Base-by-base conservation (phyloP, 2,113 vertebrate genomes). In the Halcyon senegalensis region DNA sequence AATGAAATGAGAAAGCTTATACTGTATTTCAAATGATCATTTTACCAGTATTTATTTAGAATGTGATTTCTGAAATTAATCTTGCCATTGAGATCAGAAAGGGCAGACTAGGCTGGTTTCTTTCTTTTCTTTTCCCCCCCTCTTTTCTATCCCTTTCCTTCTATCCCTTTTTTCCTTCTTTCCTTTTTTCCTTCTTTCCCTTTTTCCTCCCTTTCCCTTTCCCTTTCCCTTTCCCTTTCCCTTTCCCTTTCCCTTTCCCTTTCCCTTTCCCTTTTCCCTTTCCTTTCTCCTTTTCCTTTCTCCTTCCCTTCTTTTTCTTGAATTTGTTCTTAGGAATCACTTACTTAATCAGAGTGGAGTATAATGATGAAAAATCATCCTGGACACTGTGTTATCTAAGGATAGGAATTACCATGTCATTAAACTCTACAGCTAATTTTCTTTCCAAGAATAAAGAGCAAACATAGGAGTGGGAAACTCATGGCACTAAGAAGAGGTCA, bases 251-350 rank as follows among this genome's bases (percentile, higher is more conserved):
- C 16, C 16, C 43, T 2, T 27, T 5, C 9, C 10, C 41, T 16
- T 44, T 17, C 16, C 43, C 43, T 44, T 17, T 17, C 43, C 43
- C 11, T 41, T 17, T 44, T 17, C 16, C 43, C 43, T 44, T 17
- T 7, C 43, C 43, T 44, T 17, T 17, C 41, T 11, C 16, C 16
- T 44, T 16, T 44, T 16, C 43, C 16, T 44, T 44, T 28, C 30
- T 8, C 1, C 1, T 33, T 31, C 16, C 10, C 5, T 2, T 23
- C 5, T 11, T 10, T 35, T 51, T 5, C 6, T 3, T 31, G 28
- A 23, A 3, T 56, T 87, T 78, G 2, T 62, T 86, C 19, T 89
- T 53, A 62, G 8, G 9, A 77, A 18, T 53, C 25, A 60, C 10
- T 75, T 75, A 37, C 41, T 78, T 68, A 23, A 50, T 58, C 41